These are phyloP conservation scores for Rostratula benghalensis DNA, from an alignment of 2,113 vertebrate genomes.

Conservation along the genomic window DNA sequence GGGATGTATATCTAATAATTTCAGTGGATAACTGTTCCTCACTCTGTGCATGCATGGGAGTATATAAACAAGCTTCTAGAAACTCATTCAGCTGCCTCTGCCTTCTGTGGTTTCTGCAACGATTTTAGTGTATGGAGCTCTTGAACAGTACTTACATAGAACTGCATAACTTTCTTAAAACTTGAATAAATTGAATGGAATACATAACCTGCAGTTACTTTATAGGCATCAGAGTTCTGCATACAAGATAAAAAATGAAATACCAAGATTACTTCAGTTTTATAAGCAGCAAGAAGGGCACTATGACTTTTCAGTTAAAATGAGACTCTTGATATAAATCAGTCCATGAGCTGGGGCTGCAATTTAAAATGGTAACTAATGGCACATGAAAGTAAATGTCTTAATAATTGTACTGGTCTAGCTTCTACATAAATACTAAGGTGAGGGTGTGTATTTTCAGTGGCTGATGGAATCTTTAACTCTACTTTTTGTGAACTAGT, in stretches of 20 bases:
- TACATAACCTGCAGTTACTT: neutral
- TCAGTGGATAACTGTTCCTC: conserved; percentile 30
- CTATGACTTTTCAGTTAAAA: neutral
- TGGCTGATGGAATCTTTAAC: conserved; percentile 47
- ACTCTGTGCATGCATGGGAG: conserved; percentile 60
- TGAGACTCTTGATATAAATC: neutral
- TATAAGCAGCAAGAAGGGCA: neutral
- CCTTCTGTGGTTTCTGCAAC: neutral
- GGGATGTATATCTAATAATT: conserved; percentile 17
- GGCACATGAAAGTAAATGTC: conserved; percentile 37
- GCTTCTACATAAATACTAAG: conserved; percentile 35
- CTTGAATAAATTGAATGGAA: neutral
- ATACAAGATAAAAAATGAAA: neutral
- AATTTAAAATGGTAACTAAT: neutral
- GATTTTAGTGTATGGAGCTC: neutral
- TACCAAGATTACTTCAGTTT: neutral
- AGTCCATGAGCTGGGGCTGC: neutral
- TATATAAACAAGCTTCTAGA: conserved; percentile 63
- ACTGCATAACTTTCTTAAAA: neutral
- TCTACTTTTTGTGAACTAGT: conserved; percentile 17
- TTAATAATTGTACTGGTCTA: conserved; percentile 75
- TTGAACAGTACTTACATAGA: neutral
- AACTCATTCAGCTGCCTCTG: conserved; percentile 16
- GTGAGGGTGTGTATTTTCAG: conserved; percentile 36
- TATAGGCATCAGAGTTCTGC: neutral